phyloP scores from a whole-genome alignment of 2,888 invertebrate genomes.

The Julus scandinavius region DNA sequence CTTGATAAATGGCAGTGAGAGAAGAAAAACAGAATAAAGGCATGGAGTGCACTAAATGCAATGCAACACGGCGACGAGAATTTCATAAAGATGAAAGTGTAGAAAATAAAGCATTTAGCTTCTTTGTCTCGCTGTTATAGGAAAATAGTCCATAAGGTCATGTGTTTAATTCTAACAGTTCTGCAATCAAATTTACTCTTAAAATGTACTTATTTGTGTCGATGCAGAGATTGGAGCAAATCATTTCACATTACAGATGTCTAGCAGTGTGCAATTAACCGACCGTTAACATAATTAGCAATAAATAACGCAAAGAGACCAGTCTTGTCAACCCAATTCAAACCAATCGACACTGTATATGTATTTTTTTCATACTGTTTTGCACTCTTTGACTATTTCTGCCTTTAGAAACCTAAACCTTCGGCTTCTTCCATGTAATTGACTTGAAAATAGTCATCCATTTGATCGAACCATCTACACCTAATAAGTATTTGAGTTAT shows the following conservation, averaged over 20 bases:
- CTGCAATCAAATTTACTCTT: too few species aligned
- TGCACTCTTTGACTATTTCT: neutral
- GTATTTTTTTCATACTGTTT: neutral
- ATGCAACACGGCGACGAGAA: neutral
- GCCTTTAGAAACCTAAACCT: too few species aligned
- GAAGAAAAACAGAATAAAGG: slow-evolving; percentile 47
- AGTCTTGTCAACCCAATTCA: too few species aligned
- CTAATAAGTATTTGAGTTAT: neutral
- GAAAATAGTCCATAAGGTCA: neutral
- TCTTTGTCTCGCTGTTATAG: neutral
- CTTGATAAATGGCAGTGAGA: slow-evolving; percentile 50
- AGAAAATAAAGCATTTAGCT: neutral
- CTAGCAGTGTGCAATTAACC: neutral
- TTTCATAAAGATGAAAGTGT: neutral
- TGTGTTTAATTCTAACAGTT: neutral
- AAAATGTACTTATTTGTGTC: too few species aligned
- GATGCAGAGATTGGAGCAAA: too few species aligned
- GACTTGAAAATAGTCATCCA: too few species aligned
- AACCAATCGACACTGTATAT: too few species aligned
- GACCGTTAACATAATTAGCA: too few species aligned
- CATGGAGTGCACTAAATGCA: slow-evolving; percentile 31
- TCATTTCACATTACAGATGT: too few species aligned
- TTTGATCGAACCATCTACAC: neutral
- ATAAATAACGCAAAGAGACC: neutral
- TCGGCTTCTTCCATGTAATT: too few species aligned